Evolutionary conservation across 2,888 invertebrate species (phyloP).

Genomic region (Andrena dorsata): DNA sequence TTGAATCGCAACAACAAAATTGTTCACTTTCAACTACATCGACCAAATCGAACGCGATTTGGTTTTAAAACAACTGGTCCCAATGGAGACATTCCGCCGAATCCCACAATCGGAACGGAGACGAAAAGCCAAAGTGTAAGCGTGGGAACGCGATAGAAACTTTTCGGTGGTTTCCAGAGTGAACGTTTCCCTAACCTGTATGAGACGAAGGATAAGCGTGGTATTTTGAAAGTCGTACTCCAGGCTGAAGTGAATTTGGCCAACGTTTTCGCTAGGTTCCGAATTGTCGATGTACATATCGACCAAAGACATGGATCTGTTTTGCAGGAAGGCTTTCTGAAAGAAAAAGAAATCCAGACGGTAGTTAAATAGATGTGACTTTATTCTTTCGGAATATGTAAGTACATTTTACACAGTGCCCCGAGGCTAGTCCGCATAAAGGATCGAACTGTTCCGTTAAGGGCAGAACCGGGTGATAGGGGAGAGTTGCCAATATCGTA

Average conservation of each 20-base stretch:
- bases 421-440: too few relatives aligned
- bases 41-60: too few relatives aligned
- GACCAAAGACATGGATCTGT: slow-evolving; percentile 95
- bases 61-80: too few relatives aligned
- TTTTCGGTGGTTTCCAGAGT: neutral
- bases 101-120: neutral
- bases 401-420: too few relatives aligned
- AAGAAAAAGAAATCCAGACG: slow-evolving; percentile 62
- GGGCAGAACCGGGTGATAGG: too few relatives aligned
- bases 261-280: slow-evolving; percentile 96
- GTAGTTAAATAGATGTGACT: too few relatives aligned
- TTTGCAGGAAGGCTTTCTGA: slow-evolving; percentile 92
- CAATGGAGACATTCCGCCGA: too few relatives aligned
- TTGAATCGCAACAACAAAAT: too few relatives aligned
- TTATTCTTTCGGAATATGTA: too few relatives aligned
- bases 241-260: slow-evolving; percentile 96
- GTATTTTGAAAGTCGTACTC: slow-evolving; percentile 98
- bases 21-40: too few relatives aligned
- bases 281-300: slow-evolving; percentile 98
- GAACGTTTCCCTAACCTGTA: slow-evolving; percentile 89
- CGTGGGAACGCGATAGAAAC: neutral
- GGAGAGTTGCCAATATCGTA: too few relatives aligned
- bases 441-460: too few relatives aligned
- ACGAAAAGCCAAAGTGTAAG: neutral
- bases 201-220: slow-evolving; percentile 94